These are phyloP conservation scores for Meliscaeva auricollis DNA, from an alignment of 2,888 invertebrate species.

Conservation along the genomic window DNA sequence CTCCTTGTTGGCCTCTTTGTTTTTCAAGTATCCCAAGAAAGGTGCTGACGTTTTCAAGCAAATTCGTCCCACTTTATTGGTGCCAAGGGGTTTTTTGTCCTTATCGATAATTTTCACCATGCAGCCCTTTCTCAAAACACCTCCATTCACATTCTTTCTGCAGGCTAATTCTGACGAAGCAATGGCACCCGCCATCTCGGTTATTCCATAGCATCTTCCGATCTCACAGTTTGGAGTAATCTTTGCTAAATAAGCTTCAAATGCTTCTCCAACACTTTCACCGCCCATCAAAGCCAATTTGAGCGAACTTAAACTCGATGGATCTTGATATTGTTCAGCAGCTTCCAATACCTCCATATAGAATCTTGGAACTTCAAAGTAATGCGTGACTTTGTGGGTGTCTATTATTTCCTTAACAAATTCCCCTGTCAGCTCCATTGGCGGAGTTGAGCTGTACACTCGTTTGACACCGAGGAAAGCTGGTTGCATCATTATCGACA, in stretches of 20 bases:
- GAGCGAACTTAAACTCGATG: neutral
- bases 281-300: neutral
- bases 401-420: conserved; percentile 54
- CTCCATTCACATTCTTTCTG: neutral
- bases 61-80: conserved; percentile 1
- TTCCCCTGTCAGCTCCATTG: conserved; percentile 5
- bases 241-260: neutral
- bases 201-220: neutral
- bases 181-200: neutral
- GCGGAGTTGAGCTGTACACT: conserved; percentile 46
- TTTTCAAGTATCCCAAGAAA: conserved; percentile 11
- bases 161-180: neutral
- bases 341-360: conserved; percentile 40
- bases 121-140: neutral
- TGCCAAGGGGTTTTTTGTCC: neutral
- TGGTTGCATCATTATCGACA: conserved; percentile 51
- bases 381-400: conserved; percentile 51
- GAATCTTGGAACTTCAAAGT: conserved; percentile 57
- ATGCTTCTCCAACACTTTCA: neutral
- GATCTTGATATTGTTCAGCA: neutral
- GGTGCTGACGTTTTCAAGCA: neutral
- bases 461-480: conserved; percentile 62
- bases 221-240: neutral
- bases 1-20: neutral
- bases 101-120: neutral